Percentiles rank a stretch among this genome's conserved stretches.
phyloP scores from a whole-genome alignment of 2,797 vertebrate species.

The Pangasius macronema region DNA sequence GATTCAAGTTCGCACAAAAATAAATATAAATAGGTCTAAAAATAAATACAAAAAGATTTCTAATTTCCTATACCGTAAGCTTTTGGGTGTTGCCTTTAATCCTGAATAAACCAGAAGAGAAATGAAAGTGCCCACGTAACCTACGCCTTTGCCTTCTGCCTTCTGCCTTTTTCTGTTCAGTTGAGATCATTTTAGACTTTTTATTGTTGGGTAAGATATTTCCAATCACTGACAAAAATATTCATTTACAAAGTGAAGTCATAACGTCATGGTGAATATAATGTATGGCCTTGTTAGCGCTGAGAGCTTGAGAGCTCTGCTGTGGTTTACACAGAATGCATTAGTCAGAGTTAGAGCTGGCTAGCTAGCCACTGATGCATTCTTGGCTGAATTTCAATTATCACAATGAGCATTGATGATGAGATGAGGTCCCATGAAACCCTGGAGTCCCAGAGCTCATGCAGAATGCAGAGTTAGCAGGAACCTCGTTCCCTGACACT shows the following conservation, averaged over 20 bases:
- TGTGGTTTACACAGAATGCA: slow-evolving; percentile 28
- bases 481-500: slow-evolving; percentile 16
- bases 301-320: neutral
- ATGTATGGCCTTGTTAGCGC: slow-evolving; percentile 14
- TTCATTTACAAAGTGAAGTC: neutral
- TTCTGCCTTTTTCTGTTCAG: neutral
- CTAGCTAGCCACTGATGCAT: slow-evolving; percentile 4
- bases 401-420: slow-evolving; percentile 34
- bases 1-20: neutral
- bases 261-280: neutral
- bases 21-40: neutral
- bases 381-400: slow-evolving; percentile 30
- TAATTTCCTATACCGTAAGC: neutral
- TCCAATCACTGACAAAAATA: neutral
- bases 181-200: neutral
- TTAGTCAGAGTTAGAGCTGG: slow-evolving; percentile 18
- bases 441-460: slow-evolving; percentile 5
- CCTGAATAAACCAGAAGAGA: neutral
- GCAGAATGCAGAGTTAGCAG: slow-evolving; percentile 20
- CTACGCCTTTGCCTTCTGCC: neutral
- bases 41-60: neutral
- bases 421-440: slow-evolving; percentile 37
- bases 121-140: neutral
- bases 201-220: neutral
- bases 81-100: slow-evolving; percentile 19